These are phyloP conservation scores for Zoanthus solanderi DNA, from an alignment of 92 coral and sea anemone genomes.

Conservation along the genomic window DNA sequence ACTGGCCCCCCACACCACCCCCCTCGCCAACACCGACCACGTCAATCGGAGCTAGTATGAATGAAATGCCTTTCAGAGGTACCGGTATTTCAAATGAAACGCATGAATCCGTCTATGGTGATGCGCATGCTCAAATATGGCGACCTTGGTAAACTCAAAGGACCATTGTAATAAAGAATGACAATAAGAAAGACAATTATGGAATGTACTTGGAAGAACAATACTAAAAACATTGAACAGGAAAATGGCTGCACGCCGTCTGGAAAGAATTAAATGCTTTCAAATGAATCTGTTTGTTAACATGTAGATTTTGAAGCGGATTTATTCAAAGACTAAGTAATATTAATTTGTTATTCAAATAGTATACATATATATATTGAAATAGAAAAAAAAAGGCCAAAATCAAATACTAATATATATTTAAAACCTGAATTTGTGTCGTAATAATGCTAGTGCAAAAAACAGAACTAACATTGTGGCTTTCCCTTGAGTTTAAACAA, in stretches of 20 bases:
- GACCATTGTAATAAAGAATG: neutral
- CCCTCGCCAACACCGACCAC: slow-evolving; percentile 36
- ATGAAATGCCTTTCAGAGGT: neutral
- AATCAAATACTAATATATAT: no score
- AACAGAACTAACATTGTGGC: no score
- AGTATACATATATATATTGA: no score
- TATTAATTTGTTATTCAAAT: no score
- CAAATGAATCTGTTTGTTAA: neutral
- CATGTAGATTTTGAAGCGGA: neutral
- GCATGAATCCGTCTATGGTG: neutral
- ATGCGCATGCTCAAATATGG: slow-evolving; percentile 27
- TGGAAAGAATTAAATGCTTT: slow-evolving; percentile 3
- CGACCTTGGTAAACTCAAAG: slow-evolving; percentile 34
- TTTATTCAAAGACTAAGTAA: no score
- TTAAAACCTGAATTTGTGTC: no score
- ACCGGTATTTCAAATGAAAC: neutral
- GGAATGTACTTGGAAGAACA: slow-evolving; percentile 44
- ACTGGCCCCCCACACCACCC: slow-evolving; percentile 53
- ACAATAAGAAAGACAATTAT: slow-evolving; percentile 16
- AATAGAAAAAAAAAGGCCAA: no score
- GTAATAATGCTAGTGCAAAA: no score
- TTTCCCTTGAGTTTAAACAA: no score
- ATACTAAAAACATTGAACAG: neutral
- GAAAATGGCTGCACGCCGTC: neutral
- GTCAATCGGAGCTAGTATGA: neutral